Evolutionary conservation across 2,797 vertebrate genomes (phyloP).

Genomic region (Yasuhikotakia modesta): DNA sequence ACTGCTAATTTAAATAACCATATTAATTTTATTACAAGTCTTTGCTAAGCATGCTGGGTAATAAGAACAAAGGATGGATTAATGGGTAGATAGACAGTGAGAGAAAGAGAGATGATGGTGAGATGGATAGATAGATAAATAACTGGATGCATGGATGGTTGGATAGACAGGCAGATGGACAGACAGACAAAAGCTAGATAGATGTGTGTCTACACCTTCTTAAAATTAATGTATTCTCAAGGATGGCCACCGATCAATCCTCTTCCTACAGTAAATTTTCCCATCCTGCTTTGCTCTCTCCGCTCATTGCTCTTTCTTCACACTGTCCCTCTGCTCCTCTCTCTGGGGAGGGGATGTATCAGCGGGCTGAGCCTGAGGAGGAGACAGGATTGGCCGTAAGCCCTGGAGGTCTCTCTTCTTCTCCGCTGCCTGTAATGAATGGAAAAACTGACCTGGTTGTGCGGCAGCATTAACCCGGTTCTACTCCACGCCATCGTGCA

Average conservation of each 20-base stretch:
- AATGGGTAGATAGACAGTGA: too few relatives aligned
- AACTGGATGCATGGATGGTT: too few relatives aligned
- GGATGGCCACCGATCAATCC: slow-evolving; percentile 56
- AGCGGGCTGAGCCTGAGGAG: slow-evolving; percentile 21
- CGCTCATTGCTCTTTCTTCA: slow-evolving; percentile 37
- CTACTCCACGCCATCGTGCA: slow-evolving; percentile 44
- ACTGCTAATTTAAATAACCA: too few relatives aligned
- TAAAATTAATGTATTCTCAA: background rate
- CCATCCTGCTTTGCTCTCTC: slow-evolving; percentile 53
- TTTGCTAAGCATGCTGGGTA: too few relatives aligned
- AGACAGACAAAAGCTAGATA: background rate
- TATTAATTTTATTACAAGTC: too few relatives aligned
- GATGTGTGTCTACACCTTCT: too few relatives aligned
- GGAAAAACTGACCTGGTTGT: slow-evolving; percentile 54
- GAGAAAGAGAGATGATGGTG: too few relatives aligned
- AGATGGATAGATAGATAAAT: background rate
- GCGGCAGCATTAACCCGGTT: slow-evolving; percentile 49
- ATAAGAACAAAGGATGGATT: too few relatives aligned
- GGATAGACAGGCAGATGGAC: background rate
- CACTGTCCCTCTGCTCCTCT: slow-evolving; percentile 46
- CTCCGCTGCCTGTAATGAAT: slow-evolving; percentile 52
- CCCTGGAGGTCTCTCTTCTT: slow-evolving; percentile 50
- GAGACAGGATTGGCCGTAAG: slow-evolving; percentile 30
- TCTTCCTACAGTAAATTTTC: slow-evolving; percentile 56
- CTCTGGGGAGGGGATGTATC: slow-evolving; percentile 34